Conservation (phyloP, 2,888 invertebrate genomes). For the Amphiduros pacificus region DNA sequence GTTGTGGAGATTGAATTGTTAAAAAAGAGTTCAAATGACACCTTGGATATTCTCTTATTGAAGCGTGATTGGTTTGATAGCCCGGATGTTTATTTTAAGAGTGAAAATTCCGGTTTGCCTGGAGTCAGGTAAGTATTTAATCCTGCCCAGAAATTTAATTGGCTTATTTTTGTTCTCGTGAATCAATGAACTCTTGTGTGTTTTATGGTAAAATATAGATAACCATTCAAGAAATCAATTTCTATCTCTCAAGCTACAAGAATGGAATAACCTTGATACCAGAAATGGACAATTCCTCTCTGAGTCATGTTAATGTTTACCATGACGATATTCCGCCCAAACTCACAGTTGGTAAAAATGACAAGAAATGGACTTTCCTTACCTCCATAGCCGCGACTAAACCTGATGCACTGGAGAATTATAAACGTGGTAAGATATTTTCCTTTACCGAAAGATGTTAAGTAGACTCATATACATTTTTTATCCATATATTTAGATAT, state of each 20-base stretch:
- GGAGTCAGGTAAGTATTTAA: conserved; percentile 27
- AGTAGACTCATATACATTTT: no score
- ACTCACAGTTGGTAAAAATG: conserved; percentile 26
- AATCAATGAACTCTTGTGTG: no score
- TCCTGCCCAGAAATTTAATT: no score
- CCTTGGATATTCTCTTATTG: no score
- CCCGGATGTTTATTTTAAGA: conserved; percentile 34
- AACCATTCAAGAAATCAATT: no score
- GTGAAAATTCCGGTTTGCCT: conserved; percentile 9
- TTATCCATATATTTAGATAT: no score
- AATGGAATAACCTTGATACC: conserved; percentile 31
- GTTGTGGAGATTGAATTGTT: conserved; percentile 49
- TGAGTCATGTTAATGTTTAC: conserved; percentile 33
- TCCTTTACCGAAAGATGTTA: no score
- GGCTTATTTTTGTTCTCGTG: no score
- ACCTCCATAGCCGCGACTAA: conserved; percentile 34
- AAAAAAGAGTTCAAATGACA: no score
- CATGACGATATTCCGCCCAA: conserved; percentile 35
- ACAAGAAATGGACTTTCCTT: conserved; percentile 37
- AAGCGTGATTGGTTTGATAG: conserved; percentile 37
- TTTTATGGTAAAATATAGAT: no score
- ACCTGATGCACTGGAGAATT: conserved; percentile 29
- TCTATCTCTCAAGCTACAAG: no score
- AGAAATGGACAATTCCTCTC: no score
- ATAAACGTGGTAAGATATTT: conserved; percentile 38